A percentile compares a stretch with the other conserved stretches of the same genome.
Conservation (phyloP, 2,113 vertebrate genomes). For the Prolemur simus region DNA sequence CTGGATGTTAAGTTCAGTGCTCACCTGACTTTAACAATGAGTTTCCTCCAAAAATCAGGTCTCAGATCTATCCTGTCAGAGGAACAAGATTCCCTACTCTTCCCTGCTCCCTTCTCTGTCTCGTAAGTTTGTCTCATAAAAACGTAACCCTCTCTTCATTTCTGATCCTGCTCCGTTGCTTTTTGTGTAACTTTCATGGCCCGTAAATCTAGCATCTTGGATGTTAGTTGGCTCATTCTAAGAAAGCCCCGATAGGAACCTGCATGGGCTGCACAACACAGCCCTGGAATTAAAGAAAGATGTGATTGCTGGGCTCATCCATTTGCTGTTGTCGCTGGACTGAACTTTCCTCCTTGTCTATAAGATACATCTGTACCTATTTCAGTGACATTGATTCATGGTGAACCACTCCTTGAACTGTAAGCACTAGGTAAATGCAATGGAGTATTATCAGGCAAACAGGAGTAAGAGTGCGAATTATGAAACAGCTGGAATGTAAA, state of each 20-base stretch:
- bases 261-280: background rate
- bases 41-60: background rate
- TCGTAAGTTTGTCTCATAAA: background rate
- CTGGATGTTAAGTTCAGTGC: background rate
- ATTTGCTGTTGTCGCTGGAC: background rate
- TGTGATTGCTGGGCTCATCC: too few relatives aligned
- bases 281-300: background rate
- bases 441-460: too few relatives aligned
- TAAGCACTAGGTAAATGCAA: background rate
- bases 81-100: background rate
- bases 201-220: background rate
- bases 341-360: background rate
- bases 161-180: background rate
- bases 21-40: background rate
- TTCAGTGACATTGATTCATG: background rate
- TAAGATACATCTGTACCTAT: background rate
- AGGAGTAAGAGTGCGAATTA: background rate
- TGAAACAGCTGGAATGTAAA: background rate
- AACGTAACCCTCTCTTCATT: background rate
- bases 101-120: background rate
- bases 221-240: background rate
- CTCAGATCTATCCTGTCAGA: background rate
- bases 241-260: background rate
- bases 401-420: background rate
- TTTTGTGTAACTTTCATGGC: background rate